Conservation (phyloP, 2,113 vertebrate genomes). For the Phrynosoma blainvillii region DNA sequence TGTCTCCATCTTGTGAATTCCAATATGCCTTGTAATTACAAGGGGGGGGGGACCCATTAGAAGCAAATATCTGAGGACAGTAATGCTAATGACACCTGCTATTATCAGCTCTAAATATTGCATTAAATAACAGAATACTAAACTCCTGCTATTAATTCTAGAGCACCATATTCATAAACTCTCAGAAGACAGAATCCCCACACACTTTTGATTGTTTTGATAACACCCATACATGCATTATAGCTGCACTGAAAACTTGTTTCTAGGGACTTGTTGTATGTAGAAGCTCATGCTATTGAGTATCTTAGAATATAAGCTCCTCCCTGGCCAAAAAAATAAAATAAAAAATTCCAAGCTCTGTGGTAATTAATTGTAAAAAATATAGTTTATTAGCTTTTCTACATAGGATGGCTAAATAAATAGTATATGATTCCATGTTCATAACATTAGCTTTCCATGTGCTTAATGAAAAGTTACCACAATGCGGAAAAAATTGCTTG, state of each 20-base stretch:
- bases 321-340: too few relatives aligned
- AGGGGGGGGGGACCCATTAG: constrained; percentile 4
- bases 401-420: not conserved
- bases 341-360: not conserved
- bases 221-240: not conserved
- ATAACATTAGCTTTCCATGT: not conserved
- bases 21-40: constrained; percentile 32
- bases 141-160: not conserved
- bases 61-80: constrained; percentile 27
- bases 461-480: not conserved
- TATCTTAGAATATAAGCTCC: not conserved
- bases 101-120: constrained; percentile 25
- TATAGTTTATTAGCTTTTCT: not conserved
- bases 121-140: not conserved
- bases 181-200: not conserved
- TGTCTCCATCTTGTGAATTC: constrained; percentile 20
- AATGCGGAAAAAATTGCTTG: not conserved
- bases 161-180: not conserved
- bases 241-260: not conserved
- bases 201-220: constrained; percentile 2
- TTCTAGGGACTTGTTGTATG: not conserved
- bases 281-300: not conserved
- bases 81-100: constrained; percentile 35
- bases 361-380: constrained; percentile 4
- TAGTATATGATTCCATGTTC: not conserved